Evolutionary conservation across 1,140 invertebrate genomes (phyloP).

Genomic region (Drosophila sucinea): DNA sequence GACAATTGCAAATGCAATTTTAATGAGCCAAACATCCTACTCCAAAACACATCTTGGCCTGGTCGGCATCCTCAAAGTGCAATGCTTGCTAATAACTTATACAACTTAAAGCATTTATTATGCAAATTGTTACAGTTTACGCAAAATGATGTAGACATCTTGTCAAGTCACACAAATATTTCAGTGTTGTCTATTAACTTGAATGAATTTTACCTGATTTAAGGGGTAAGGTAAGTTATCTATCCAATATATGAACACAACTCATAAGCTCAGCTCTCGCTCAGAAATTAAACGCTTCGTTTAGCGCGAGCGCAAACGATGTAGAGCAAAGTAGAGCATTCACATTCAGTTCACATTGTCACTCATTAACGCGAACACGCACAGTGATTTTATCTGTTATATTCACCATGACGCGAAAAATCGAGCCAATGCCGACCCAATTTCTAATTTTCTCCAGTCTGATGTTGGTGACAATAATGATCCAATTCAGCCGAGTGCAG

Average conservation of each 20-base stretch:
- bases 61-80: slow-evolving; percentile 19
- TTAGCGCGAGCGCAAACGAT: slow-evolving; percentile 23
- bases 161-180: slow-evolving; percentile 4
- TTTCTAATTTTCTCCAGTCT: slow-evolving; percentile 55
- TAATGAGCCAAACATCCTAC: slow-evolving; percentile 45
- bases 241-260: slow-evolving; percentile 2
- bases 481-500: slow-evolving; percentile 4
- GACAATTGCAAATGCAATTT: slow-evolving; percentile 60
- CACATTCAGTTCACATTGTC: slow-evolving; percentile 56
- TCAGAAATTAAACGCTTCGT: slow-evolving; percentile 48
- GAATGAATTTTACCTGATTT: background rate
- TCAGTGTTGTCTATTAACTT: background rate
- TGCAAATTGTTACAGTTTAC: slow-evolving; percentile 55
- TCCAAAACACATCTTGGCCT: background rate
- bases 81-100: slow-evolving; percentile 20
- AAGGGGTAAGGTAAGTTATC: no score
- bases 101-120: slow-evolving; percentile 39
- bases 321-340: slow-evolving; percentile 17
- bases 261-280: slow-evolving; percentile 44
- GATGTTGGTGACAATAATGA: slow-evolving; percentile 24
- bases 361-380: slow-evolving; percentile 35
- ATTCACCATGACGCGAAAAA: no score
- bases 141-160: background rate
- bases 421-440: slow-evolving; percentile 46
- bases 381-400: background rate